phyloP scores from a whole-genome alignment of 2,113 vertebrate genomes.

The Thomomys bottae region DNA sequence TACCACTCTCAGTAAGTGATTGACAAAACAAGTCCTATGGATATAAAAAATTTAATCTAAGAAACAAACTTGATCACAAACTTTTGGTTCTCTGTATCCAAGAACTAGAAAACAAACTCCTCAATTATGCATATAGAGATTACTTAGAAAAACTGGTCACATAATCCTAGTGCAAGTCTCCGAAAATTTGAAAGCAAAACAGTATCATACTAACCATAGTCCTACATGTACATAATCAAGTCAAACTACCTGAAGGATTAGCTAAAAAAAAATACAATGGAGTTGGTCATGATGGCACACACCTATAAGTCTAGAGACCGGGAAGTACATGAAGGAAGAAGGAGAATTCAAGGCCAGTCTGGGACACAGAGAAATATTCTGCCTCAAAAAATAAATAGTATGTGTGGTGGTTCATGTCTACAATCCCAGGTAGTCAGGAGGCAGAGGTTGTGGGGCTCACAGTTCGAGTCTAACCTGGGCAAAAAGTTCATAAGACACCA shows the following conservation, averaged over 20 bases:
- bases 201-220: background rate
- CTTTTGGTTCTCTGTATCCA: background rate
- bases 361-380: background rate
- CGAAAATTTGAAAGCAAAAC: background rate
- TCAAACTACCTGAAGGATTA: background rate
- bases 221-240: background rate
- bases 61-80: background rate
- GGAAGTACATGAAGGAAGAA: background rate
- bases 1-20: background rate
- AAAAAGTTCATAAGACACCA: no score
- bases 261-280: background rate
- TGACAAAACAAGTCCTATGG: background rate
- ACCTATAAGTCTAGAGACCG: background rate
- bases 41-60: background rate
- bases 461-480: no score
- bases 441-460: no score
- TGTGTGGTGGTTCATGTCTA: no score
- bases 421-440: no score
- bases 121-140: background rate
- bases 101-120: background rate
- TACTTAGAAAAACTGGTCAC: conserved; percentile 31
- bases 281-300: no score
- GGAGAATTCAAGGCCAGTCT: background rate
- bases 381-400: background rate
- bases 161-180: background rate